Evolutionary conservation across 2,113 vertebrate genomes (phyloP).

Genomic region (Pao palembangensis): DNA sequence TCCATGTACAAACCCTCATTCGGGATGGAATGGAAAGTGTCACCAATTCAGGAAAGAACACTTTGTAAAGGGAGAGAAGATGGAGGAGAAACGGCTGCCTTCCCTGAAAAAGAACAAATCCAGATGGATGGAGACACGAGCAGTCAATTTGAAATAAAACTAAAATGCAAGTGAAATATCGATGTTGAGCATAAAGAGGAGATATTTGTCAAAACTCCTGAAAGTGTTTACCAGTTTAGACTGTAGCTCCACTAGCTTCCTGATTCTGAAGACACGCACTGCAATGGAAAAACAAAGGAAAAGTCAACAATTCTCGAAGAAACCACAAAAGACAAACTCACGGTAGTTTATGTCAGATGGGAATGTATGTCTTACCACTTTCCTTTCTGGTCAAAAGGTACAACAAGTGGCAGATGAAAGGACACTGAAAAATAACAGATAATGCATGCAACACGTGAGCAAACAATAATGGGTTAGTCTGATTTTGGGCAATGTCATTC

Average conservation of each 20-base stretch:
- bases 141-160: not conserved
- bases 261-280: constrained; percentile 88
- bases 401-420: constrained; percentile 84
- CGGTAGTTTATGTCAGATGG: not conserved
- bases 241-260: constrained; percentile 86
- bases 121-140: constrained; percentile 4
- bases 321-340: not conserved
- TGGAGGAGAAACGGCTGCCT: constrained; percentile 82
- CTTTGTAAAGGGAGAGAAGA: constrained; percentile 86
- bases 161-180: not conserved
- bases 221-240: constrained; percentile 81
- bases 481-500: too few relatives aligned
- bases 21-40: constrained; percentile 77
- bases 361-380: constrained; percentile 78
- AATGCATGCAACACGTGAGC: too few relatives aligned
- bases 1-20: constrained; percentile 76
- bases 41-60: constrained; percentile 84
- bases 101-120: constrained; percentile 72
- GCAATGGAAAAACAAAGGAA: not conserved
- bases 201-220: not conserved
- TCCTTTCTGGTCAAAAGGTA: constrained; percentile 89
- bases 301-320: not conserved
- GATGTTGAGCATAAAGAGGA: not conserved
- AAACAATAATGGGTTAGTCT: too few relatives aligned
- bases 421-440: constrained; percentile 77